These are phyloP conservation scores for Girardinus metallicus DNA, from an alignment of 2,797 vertebrate species.

Conservation along the genomic window DNA sequence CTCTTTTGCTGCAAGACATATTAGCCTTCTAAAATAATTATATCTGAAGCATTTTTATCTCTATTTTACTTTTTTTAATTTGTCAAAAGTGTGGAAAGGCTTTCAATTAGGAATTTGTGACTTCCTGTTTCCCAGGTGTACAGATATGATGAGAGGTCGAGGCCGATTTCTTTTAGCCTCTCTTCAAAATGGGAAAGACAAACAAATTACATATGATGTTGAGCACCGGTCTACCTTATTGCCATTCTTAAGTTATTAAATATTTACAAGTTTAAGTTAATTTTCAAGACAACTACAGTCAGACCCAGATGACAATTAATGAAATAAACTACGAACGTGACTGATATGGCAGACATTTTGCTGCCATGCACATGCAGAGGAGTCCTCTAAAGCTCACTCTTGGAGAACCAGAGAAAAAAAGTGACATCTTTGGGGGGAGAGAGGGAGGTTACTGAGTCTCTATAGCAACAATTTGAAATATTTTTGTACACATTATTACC, in stretches of 20 bases:
- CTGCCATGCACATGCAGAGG: not conserved
- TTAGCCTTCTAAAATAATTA: not conserved
- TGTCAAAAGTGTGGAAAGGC: not conserved
- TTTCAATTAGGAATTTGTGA: not conserved
- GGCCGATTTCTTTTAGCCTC: not conserved
- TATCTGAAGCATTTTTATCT: not conserved
- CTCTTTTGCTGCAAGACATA: not conserved
- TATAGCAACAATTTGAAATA: not conserved
- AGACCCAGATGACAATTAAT: not conserved
- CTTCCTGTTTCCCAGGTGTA: not conserved
- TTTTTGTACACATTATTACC: slow-evolving; percentile 2
- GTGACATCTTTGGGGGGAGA: not conserved
- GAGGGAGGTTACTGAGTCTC: not conserved
- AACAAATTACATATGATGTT: not conserved
- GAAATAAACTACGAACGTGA: not conserved
- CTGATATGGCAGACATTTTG: not conserved
- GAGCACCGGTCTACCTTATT: too few species aligned
- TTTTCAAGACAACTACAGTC: not conserved
- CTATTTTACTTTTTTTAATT: not conserved
- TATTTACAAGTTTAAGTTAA: not conserved
- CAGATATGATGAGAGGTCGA: not conserved
- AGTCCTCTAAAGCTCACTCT: not conserved
- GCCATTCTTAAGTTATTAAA: not conserved
- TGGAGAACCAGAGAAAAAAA: not conserved
- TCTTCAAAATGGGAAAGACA: not conserved